Evolutionary conservation across 2,113 vertebrate genomes (phyloP), one percentile per base, ranked within the genome.

Genomic region (Brienomyrus longianalis): DNA sequence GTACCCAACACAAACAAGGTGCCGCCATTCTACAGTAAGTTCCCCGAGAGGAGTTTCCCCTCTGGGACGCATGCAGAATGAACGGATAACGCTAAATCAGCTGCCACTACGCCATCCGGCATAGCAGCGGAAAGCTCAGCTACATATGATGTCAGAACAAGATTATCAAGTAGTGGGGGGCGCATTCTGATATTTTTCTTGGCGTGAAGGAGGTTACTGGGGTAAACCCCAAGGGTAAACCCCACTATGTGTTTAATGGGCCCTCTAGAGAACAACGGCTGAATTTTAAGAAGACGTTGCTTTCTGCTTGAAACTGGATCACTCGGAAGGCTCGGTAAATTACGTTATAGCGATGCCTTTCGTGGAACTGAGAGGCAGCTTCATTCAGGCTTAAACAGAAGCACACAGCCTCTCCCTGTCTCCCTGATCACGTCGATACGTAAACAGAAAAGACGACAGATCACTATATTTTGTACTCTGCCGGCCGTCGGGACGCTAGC

Each of bases 271-370:
- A 83, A 80, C 31, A 5, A 43, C 70, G 43, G 70, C 19, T 43
- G 88, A 89, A 87, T 87, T 87, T 87, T 54, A 85, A 88, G 39
- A 54, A n/a, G 88, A 89, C 5, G 50, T 43, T 35, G 17, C 88
- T 83, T 35, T 31, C 88, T 89, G 47, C n/a, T 11, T 80, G 88
- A 45, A 89, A 89, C 23, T 39, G 27, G 66, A 89, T 21, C 66
- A 77, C 48, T 87, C 15, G 13, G 9, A 83, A 83, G 23, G 5
- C 9, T 54, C 89, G 10, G 89, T 90, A 86, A 87, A 51, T 31
- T 13, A 23, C 7, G 9, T 35, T 27, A 87, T 5, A 66, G 59
- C 8, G 6, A 74, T 43, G 56, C 54, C 39, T 86, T 51, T 50
- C 27, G 7, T 43, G 23, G 10, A 52, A 21, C 27, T 23, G 9